Percentiles rank a stretch among this genome's conserved stretches.
Conservation (phyloP, 2,888 invertebrate species). For the Cataglyphis livida region DNA sequence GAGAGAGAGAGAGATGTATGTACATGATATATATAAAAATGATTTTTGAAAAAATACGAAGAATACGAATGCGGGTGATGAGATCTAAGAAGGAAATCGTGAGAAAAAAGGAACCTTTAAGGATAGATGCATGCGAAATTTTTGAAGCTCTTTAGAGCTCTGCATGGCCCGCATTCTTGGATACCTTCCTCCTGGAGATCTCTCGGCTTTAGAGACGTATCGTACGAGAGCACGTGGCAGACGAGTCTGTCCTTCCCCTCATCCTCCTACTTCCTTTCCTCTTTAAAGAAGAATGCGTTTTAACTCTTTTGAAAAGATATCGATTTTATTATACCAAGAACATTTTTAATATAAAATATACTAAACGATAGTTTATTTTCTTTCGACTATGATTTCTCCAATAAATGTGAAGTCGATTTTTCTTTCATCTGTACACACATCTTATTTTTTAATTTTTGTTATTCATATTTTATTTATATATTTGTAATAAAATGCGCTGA, state of each 20-base stretch:
- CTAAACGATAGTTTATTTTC: neutral
- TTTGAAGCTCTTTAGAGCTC: conserved; percentile 76
- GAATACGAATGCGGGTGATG: conserved; percentile 42
- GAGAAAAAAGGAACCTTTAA: conserved; percentile 28
- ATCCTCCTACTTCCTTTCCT: conserved; percentile 40
- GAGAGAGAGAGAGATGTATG: too few relatives aligned
- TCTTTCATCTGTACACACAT: neutral
- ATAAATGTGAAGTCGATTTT: neutral
- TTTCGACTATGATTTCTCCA: neutral
- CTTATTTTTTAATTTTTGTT: neutral
- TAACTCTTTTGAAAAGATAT: conserved; percentile 71
- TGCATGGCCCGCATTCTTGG: conserved; percentile 70
- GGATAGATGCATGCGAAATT: conserved; percentile 69
- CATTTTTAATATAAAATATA: neutral
- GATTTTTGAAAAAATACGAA: conserved; percentile 32
- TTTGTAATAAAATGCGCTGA: conserved; percentile 9
- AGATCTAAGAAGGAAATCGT: conserved; percentile 35
- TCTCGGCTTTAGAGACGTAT: conserved; percentile 50
- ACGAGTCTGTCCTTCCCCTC: conserved; percentile 41
- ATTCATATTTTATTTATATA: neutral
- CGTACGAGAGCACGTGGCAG: conserved; percentile 46
- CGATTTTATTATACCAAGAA: conserved; percentile 4
- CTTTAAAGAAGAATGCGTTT: conserved; percentile 72
- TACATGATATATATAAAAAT: neutral
- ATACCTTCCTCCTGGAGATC: conserved; percentile 60